Evolutionary conservation across 2,888 invertebrate genomes (phyloP), one percentile per base, ranked within the genome.

Genomic region (Meliscaeva auricollis): DNA sequence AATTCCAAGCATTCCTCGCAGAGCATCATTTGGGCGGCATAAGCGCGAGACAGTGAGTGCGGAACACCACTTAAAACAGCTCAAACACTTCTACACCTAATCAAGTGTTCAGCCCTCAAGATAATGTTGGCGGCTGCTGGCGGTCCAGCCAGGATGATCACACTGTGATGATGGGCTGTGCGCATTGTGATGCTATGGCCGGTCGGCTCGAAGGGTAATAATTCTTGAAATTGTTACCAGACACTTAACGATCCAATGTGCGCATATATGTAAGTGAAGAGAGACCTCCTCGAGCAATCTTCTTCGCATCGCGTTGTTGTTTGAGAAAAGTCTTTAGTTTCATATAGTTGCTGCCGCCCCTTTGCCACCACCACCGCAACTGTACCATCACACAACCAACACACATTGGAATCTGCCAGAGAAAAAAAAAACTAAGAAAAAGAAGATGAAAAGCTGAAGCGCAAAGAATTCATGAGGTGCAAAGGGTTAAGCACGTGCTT

Each of bases 401-500:
- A 75, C 83, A 35, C 79, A 79, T 84, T 54, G 79, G 84, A 84
- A 84, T 84, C 79, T 75, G 68, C 41, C 60, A 56, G 44, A 41
- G 41, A 73, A 79, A 38, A 38, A 38, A 7, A 3, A 9, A 38
- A 38, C n/a, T n/a, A 38, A 38, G 7, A 2, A 38, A 26, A 79
- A 44, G 30, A 85, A 74, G 22, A 72, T 60, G 30, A 84, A 85
- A 81, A 73, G 64, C 75, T 58, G 52, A 85, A 73, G 69, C 80
- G 46, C 73, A 74, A 73, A 81, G 73, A 77, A 85, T 85, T 81
- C 87, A 87, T 82, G 82, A 82, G 87, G 87, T 87, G 87, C 78
- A 87, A 87, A 87, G 82, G 87, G 87, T 87, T 87, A 87, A 87
- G 87, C 87, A 87, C 87, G 87, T 87, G 87, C 87, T 87, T 87